Evolutionary conservation across 2,797 vertebrate species (phyloP).

Genomic region (Anguilla marmorata): DNA sequence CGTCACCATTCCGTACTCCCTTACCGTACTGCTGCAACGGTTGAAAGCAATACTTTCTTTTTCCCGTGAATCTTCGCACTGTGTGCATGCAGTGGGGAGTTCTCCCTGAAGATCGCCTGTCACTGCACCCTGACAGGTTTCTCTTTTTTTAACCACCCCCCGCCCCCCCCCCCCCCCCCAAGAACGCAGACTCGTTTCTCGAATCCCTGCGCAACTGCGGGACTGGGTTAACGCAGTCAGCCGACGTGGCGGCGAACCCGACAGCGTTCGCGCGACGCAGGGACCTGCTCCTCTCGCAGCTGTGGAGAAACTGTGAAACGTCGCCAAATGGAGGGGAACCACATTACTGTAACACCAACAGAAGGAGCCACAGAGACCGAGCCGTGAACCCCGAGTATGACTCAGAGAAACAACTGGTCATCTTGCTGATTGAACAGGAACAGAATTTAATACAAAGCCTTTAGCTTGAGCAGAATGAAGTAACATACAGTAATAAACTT

Average conservation of each 20-base stretch:
- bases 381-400: not conserved
- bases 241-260: not conserved
- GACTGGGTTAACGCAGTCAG: not conserved
- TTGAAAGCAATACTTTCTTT: not conserved
- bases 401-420: conserved; percentile 20
- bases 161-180: no score
- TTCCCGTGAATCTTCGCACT: not conserved
- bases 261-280: not conserved
- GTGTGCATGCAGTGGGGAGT: not conserved
- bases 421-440: not conserved
- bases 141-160: not conserved
- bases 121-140: not conserved
- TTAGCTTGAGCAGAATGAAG: no score
- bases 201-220: not conserved
- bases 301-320: not conserved
- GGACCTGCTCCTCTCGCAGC: not conserved
- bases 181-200: not conserved
- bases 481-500: no score
- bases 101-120: not conserved
- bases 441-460: not conserved
- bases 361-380: not conserved
- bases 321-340: not conserved
- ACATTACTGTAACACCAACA: not conserved
- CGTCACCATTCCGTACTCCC: not conserved
- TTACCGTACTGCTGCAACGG: not conserved